These are phyloP conservation scores for Planiliza haematocheilus DNA, from an alignment of 2,113 vertebrate species.

Conservation along the genomic window DNA sequence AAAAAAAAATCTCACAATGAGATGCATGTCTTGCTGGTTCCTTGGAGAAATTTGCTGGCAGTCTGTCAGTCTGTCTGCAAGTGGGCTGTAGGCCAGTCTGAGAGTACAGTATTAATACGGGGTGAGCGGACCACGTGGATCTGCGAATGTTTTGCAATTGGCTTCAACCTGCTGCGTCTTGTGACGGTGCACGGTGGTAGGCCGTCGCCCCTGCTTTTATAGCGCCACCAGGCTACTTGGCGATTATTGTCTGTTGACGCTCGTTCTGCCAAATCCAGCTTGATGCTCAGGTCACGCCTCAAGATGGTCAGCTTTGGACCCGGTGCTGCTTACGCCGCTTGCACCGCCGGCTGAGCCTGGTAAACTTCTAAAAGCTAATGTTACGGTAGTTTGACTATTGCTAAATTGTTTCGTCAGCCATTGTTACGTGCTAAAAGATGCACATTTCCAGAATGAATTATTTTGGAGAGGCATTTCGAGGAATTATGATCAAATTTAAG, in stretches of 20 bases:
- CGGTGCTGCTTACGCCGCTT: slow-evolving; percentile 73
- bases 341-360: slow-evolving; percentile 78
- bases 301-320: slow-evolving; percentile 76
- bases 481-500: not conserved
- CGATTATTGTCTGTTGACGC: slow-evolving; percentile 65
- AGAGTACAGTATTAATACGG: slow-evolving; percentile 77
- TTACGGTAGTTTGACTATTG: slow-evolving; percentile 15
- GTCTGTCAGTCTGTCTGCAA: slow-evolving; percentile 60
- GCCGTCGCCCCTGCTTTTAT: slow-evolving; percentile 82
- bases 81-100: slow-evolving; percentile 73
- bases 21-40: slow-evolving; percentile 57
- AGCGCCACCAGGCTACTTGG: slow-evolving; percentile 57
- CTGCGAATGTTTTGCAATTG: slow-evolving; percentile 80
- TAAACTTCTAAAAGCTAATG: slow-evolving; percentile 68
- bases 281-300: slow-evolving; percentile 68
- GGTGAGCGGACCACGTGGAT: slow-evolving; percentile 71
- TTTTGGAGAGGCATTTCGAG: not conserved
- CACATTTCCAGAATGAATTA: not conserved
- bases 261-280: slow-evolving; percentile 59
- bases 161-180: slow-evolving; percentile 73
- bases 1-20: slow-evolving; percentile 40
- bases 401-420: not conserved
- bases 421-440: not conserved
- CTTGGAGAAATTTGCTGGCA: slow-evolving; percentile 61
- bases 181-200: slow-evolving; percentile 71